A percentile compares a stretch with the other conserved stretches of the same genome.
Evolutionary conservation across 2,113 vertebrate genomes (phyloP).

Genomic region (Silurus glanis): DNA sequence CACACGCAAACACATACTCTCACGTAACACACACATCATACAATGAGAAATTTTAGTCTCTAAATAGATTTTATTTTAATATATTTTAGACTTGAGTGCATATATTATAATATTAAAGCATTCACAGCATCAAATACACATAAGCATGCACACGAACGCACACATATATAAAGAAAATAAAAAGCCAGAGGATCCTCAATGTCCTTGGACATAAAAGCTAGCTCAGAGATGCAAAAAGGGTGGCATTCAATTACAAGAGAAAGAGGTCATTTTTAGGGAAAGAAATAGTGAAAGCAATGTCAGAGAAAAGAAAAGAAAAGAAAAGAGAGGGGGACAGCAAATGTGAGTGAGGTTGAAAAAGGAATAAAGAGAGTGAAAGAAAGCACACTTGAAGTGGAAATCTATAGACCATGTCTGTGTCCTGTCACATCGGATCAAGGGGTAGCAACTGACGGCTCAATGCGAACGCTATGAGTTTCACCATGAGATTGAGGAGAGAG

Average conservation of each 20-base stretch:
- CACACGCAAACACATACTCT: neutral
- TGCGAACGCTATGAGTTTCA: slow-evolving; percentile 52
- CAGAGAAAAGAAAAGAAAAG: neutral
- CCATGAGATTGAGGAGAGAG: slow-evolving; percentile 48
- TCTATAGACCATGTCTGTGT: slow-evolving; percentile 64
- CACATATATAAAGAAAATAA: neutral
- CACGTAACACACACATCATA: neutral
- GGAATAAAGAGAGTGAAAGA: slow-evolving; percentile 31
- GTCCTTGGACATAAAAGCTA: slow-evolving; percentile 36
- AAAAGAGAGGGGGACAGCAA: neutral
- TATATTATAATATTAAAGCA: neutral
- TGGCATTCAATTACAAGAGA: slow-evolving; percentile 23
- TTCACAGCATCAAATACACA: neutral
- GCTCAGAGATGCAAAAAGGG: slow-evolving; percentile 19
- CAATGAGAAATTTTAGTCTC: neutral
- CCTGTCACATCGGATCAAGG: slow-evolving; percentile 67
- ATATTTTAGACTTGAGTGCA: neutral
- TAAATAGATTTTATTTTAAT: too few relatives aligned
- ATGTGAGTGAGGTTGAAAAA: neutral
- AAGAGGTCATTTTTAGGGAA: slow-evolving; percentile 45
- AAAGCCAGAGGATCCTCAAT: neutral
- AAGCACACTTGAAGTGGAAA: slow-evolving; percentile 62
- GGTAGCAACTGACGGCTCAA: slow-evolving; percentile 69
- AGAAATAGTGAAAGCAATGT: slow-evolving; percentile 8
- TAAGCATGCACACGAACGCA: neutral